These are phyloP conservation scores for Hyles lineata DNA, from an alignment of 2,888 invertebrate species.

Conservation along the genomic window DNA sequence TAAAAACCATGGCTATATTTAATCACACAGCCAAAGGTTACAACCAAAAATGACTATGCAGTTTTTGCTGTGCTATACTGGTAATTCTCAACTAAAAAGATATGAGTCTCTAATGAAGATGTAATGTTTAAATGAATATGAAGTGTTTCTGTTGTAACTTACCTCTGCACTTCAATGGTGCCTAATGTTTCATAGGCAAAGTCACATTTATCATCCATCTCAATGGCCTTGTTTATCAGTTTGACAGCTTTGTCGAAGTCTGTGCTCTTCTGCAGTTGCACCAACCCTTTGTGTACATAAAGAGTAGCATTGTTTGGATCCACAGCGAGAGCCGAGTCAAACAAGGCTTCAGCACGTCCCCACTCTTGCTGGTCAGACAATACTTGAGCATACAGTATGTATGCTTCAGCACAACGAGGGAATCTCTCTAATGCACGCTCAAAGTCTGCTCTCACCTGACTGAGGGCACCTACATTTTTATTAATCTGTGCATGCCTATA, in stretches of 20 bases:
- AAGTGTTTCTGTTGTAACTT: constrained; percentile 51
- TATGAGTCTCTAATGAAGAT: too few species aligned
- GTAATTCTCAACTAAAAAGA: too few species aligned
- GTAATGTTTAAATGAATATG: too few species aligned
- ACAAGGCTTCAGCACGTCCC: constrained; percentile 92
- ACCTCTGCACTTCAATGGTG: constrained; percentile 97
- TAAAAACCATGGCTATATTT: too few species aligned
- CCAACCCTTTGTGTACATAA: constrained; percentile 93
- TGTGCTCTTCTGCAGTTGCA: constrained; percentile 93
- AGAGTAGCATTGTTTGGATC: constrained; percentile 94
- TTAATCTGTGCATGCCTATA: constrained; percentile 89
- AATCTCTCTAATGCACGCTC: constrained; percentile 91
- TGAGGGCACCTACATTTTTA: constrained; percentile 86
- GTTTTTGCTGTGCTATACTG: too few species aligned
- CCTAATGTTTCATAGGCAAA: constrained; percentile 98
- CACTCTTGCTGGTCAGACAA: constrained; percentile 93
- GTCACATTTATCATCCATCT: constrained; percentile 96
- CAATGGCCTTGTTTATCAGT: constrained; percentile 92
- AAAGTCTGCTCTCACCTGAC: constrained; percentile 89
- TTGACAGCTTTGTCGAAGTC: constrained; percentile 91
- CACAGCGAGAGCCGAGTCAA: constrained; percentile 91
- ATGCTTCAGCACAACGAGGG: constrained; percentile 94
- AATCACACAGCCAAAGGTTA: too few species aligned
- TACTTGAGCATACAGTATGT: constrained; percentile 95
- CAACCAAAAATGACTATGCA: too few species aligned